A percentile compares a stretch with the other conserved stretches of the same genome.
Conservation (phyloP, 2,113 vertebrate genomes). For the Ptilonorhynchus violaceus region DNA sequence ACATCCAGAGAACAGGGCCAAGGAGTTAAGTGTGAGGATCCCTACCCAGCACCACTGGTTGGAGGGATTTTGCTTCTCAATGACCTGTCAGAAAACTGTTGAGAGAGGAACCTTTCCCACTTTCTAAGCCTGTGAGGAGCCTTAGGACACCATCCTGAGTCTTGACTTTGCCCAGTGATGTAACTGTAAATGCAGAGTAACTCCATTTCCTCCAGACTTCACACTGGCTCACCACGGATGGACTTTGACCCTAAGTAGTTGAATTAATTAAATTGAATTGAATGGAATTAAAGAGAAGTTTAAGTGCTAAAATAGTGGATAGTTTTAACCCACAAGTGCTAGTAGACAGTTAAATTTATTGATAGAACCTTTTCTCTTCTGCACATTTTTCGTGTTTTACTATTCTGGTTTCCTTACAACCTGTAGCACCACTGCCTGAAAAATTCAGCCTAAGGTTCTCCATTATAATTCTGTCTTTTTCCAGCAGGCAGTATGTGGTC, state of each 20-base stretch:
- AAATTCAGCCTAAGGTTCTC: not conserved
- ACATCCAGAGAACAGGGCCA: not conserved
- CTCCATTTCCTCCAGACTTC: not conserved
- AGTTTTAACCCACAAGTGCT: not conserved
- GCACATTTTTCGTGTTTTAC: not conserved
- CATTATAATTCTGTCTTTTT: not conserved
- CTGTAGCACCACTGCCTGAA: not conserved
- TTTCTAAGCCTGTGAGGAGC: not conserved
- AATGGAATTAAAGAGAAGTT: not conserved
- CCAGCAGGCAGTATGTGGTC: not conserved
- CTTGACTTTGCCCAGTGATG: not conserved
- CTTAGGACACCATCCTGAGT: not conserved
- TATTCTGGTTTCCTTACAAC: not conserved
- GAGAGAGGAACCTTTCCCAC: not conserved
- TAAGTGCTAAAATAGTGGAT: not conserved
- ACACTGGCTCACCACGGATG: not conserved
- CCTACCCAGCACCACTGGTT: accelerated
- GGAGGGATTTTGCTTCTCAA: not conserved
- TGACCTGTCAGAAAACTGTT: not conserved
- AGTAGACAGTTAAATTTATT: not conserved
- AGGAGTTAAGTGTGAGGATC: not conserved
- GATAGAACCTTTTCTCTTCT: not conserved
- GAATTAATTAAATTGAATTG: too few species aligned
- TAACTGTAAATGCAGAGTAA: not conserved
- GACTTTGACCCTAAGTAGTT: not conserved